Conservation (phyloP, 2,888 invertebrate species). For the Hanleya hanleyi region DNA sequence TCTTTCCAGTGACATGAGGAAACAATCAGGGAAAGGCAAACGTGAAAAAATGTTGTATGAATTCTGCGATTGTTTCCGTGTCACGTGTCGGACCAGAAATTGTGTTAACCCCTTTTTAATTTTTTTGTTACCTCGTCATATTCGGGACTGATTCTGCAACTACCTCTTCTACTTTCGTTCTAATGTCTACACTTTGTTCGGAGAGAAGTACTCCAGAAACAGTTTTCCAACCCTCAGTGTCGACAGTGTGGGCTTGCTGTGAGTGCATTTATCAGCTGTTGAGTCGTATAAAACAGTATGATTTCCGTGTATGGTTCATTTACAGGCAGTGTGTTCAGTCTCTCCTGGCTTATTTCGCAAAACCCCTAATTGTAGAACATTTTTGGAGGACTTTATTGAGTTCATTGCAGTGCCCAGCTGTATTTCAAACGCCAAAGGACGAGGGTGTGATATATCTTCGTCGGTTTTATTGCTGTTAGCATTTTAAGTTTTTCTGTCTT, state of each 20-base stretch:
- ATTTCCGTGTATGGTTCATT: slow-evolving; percentile 16
- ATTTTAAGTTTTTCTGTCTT: no score
- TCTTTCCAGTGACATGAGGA: no score
- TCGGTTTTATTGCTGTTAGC: no score
- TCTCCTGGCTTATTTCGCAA: slow-evolving; percentile 13
- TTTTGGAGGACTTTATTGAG: slow-evolving; percentile 21
- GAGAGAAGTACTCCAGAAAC: slow-evolving; percentile 15
- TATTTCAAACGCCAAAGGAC: background rate
- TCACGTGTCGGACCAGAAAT: no score
- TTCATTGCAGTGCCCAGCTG: slow-evolving; percentile 16
- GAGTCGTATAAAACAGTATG: slow-evolving; percentile 11
- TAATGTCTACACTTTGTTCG: slow-evolving; percentile 3
- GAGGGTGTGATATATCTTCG: no score
- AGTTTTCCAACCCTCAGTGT: background rate
- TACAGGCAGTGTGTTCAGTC: slow-evolving; percentile 14
- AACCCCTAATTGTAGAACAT: slow-evolving; percentile 25
- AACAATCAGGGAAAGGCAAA: no score
- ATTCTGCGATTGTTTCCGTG: no score
- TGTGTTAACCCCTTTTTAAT: no score
- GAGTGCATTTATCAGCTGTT: background rate
- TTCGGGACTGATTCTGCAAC: slow-evolving; percentile 1
- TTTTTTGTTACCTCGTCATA: no score
- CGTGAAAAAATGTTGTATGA: no score
- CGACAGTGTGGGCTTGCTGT: background rate
- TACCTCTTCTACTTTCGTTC: slow-evolving; percentile 2